Conservation (phyloP, 2,888 invertebrate species). For the Drosophila yooni region DNA sequence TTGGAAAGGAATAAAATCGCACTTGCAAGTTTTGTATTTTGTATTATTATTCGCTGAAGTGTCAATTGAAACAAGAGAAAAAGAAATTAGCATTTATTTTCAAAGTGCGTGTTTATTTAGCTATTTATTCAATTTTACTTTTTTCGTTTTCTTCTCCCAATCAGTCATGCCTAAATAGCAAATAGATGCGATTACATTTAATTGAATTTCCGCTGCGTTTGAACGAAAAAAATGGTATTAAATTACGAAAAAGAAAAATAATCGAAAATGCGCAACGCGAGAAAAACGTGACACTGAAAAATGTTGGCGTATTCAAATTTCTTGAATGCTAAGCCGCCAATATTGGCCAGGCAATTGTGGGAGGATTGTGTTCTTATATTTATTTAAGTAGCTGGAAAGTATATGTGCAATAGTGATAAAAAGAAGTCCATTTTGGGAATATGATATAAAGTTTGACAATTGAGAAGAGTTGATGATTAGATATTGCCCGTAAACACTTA, state of each 20-base stretch:
- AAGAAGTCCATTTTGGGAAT: slow-evolving; percentile 15
- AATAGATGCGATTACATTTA: slow-evolving; percentile 83
- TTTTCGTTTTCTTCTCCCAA: slow-evolving; percentile 40
- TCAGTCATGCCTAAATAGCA: slow-evolving; percentile 68
- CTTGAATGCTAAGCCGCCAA: slow-evolving; percentile 40
- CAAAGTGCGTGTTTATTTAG: slow-evolving; percentile 70
- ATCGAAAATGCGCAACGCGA: slow-evolving; percentile 60
- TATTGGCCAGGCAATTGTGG: slow-evolving; percentile 51
- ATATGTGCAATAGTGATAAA: slow-evolving; percentile 17
- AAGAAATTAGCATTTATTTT: slow-evolving; percentile 73
- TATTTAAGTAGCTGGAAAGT: slow-evolving; percentile 16
- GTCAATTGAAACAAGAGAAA: slow-evolving; percentile 57
- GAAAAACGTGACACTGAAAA: slow-evolving; percentile 72
- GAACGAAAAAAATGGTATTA: slow-evolving; percentile 51
- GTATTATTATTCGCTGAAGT: slow-evolving; percentile 27
- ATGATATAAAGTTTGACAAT: not conserved
- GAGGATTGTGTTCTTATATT: slow-evolving; percentile 28
- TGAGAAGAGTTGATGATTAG: not conserved
- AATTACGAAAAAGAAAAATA: slow-evolving; percentile 68
- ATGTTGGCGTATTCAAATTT: slow-evolving; percentile 72
- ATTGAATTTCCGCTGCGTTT: slow-evolving; percentile 72
- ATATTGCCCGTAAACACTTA: not conserved
- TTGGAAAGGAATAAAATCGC: slow-evolving; percentile 23
- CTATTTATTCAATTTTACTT: slow-evolving; percentile 74
- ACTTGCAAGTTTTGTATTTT: slow-evolving; percentile 6